Base-by-base conservation (phyloP, 1,140 invertebrate species). In the Apis florea region DNA sequence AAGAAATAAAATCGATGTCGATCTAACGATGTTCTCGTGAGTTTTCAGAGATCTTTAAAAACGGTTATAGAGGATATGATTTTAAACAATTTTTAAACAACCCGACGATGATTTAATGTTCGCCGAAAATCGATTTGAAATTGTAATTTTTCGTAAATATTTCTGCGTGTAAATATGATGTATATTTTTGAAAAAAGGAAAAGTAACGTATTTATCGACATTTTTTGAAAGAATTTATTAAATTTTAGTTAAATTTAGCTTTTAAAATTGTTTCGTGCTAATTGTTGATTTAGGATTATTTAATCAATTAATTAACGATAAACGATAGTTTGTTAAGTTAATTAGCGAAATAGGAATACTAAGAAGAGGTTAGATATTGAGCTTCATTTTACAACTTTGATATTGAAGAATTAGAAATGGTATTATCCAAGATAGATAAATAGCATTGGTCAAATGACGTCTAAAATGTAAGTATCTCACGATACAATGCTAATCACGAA, bases 231-330 rank as follows among this genome's bases (percentile, higher is more conserved):
- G n/a, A 15, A 10, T 3, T 40, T 26, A 24, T 68, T 1, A 56
- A 67, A 69, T 47, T 68, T 3, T 40, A 21, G 47, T 68, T 1
- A 56, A 67, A 69, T 47, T 68, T 77, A 13, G 49, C 15, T 73
- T 49, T 49, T 47, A 17, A 26, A 24, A 26, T 17, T 21, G 54
- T 31, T 51, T n/a, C 53, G 56, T 6, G 2, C 2, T n/a, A 19
- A 47, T n/a, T 66, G 70, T 79, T 73, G 61, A 73, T 12, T 79
- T 26, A 64, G 78, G 78, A 56, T 21, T 51, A 31, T 73, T 79
- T 66, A 73, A 63, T 31, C 17, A 73, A 5, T n/a, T 69, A 31
- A 79, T 79, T 79, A 79, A 64, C 51, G 70, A 12, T 11, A 40
- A 49, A 73, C 59, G 78, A 79, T 64, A 56, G 31, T 79, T 79